Evolutionary conservation across 2,113 vertebrate genomes (phyloP), one percentile per base, ranked within the genome.

Genomic region (Percopsis transmontana): DNA sequence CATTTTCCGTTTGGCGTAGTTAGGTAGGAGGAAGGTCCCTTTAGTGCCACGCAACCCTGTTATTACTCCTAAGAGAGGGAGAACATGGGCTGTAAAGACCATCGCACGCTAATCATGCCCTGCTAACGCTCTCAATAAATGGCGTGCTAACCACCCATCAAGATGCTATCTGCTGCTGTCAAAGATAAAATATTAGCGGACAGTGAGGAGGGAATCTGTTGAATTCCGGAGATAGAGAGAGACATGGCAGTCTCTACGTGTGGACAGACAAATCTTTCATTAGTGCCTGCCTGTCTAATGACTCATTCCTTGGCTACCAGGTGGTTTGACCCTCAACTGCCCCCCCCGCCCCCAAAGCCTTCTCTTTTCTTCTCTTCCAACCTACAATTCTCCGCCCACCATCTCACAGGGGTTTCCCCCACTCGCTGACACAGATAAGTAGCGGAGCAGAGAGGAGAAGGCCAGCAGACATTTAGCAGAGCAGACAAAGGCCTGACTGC

Each of bases 241-340:
- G 68, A 66, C 73, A 69, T 73, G 78, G 70, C 82, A 82, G 74
- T 63, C 79, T 78, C 71, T 58, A 85, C 40, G 85, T 87, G 85
- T 84, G 64, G 79, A 89, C 81, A 83, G 86, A 85, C 76, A 85
- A 60, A 87, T 85, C 76, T 86, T 90, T 88, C 82, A 88, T 84
- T 85, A 87, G 74, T 62, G 77, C 62, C 82, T 45, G 69, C 66
- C 70, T 58, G 68, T 85, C 64, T 78, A 86, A 80, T 85, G 79
- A 89, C 58, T 89, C 84, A 88, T 87, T 88, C 83, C 84, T 87
- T 63, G 65, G 82, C 83, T 80, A 75, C 82, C 87, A 86, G 85
- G 85, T 88, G 85, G 85, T 70, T 74, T 82, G 79, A 87, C 82
- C 83, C 85, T 76, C 62, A 59, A 51, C 62, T 48, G 24, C 66